phyloP scores from a whole-genome alignment of 1,140 invertebrate genomes.

The Drosophila fuyamai region DNA sequence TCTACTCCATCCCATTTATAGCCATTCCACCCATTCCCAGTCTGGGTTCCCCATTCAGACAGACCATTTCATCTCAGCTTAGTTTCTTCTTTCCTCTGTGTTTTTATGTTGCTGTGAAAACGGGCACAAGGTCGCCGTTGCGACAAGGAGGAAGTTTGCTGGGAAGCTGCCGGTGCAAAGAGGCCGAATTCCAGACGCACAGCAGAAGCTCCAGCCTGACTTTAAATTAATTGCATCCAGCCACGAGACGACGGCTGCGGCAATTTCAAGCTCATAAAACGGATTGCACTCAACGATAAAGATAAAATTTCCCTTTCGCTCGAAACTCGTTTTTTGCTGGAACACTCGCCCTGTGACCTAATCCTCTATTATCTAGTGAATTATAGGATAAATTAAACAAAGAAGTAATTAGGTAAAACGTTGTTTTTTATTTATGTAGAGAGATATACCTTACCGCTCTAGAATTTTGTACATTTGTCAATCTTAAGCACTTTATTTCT shows the following conservation, averaged over 20 bases:
- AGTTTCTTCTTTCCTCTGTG: conserved; percentile 14
- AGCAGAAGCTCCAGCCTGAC: conserved; percentile 30
- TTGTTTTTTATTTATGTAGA: no score
- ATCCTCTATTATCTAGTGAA: conserved; percentile 57
- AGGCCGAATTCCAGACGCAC: conserved; percentile 11
- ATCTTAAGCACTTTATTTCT: no score
- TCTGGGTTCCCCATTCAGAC: conserved; percentile 49
- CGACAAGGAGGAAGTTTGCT: conserved; percentile 50
- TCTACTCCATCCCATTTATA: conserved; percentile 65
- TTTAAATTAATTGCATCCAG: conserved; percentile 67
- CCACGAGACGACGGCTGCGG: conserved; percentile 30
- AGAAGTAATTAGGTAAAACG: background rate
- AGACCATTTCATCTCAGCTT: conserved; percentile 67
- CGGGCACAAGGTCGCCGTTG: conserved; percentile 69
- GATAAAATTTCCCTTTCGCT: conserved; percentile 76
- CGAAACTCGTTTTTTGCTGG: conserved; percentile 59
- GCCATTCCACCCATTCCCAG: conserved; percentile 39
- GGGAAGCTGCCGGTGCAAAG: conserved; percentile 44
- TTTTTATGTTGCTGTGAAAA: conserved; percentile 65
- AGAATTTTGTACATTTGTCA: no score
- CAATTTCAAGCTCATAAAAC: conserved; percentile 53
- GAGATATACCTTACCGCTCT: no score
- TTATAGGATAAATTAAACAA: background rate
- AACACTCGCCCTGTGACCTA: conserved; percentile 58
- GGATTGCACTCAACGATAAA: conserved; percentile 57